Percentiles rank a stretch among this genome's conserved stretches.
Evolutionary conservation across 2,888 invertebrate genomes (phyloP).

Genomic region (Scrobipalpa costella): DNA sequence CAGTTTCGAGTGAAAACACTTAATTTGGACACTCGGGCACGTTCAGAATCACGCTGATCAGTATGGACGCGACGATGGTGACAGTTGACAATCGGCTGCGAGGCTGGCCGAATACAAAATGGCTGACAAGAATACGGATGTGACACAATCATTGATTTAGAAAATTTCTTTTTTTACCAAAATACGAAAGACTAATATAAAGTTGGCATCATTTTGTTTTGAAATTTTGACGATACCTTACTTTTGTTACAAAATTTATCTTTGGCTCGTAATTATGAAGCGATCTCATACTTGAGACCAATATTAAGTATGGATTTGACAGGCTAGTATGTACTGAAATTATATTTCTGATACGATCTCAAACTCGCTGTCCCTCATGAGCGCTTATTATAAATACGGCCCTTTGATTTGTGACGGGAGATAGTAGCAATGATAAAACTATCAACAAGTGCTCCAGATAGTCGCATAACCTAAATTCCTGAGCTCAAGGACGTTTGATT

Average conservation of each 20-base stretch:
- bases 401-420: not conserved
- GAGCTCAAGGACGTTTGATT: not conserved
- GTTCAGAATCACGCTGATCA: constrained; percentile 49
- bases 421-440: constrained; percentile 1
- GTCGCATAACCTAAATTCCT: constrained; percentile 9
- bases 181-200: no score
- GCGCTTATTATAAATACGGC: no score
- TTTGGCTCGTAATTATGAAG: no score
- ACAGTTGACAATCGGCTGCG: constrained; percentile 20
- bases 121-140: constrained; percentile 52
- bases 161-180: not conserved
- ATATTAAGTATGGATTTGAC: no score
- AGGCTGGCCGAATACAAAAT: constrained; percentile 54
- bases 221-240: no score
- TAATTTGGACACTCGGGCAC: constrained; percentile 58
- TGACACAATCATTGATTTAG: constrained; percentile 23
- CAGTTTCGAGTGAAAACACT: constrained; percentile 63
- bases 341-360: no score
- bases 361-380: no score
- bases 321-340: no score
- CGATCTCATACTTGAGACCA: no score
- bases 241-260: no score
- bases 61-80: constrained; percentile 61
- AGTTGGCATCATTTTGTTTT: no score
- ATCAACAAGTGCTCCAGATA: constrained; percentile 11